Evolutionary conservation across 2,113 vertebrate genomes (phyloP).

Genomic region (Semnopithecus entellus): DNA sequence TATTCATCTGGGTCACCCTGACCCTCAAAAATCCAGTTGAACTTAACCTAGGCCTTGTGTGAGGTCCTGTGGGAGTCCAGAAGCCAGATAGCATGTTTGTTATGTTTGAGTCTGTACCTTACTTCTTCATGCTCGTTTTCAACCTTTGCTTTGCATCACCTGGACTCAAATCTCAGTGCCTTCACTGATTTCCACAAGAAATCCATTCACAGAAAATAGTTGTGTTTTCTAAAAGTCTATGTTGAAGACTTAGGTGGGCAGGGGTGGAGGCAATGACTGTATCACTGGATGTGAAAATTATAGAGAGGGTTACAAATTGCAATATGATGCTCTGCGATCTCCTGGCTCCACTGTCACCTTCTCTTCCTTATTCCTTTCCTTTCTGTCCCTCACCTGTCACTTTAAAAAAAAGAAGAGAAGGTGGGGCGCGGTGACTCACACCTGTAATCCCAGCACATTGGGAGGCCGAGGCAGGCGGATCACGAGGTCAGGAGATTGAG

Average conservation of each 20-base stretch:
- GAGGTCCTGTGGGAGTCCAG: neutral
- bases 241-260: neutral
- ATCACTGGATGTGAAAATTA: neutral
- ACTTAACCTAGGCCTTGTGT: neutral
- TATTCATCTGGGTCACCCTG: neutral
- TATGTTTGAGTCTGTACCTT: neutral
- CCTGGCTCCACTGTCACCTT: neutral
- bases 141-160: neutral
- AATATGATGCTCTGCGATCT: neutral
- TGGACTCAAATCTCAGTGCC: neutral
- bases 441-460: too few species aligned
- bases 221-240: neutral
- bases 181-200: neutral
- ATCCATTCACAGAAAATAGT: neutral
- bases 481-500: too few species aligned
- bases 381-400: neutral
- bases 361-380: neutral
- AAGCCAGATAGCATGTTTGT: neutral
- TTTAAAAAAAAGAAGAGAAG: neutral
- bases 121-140: neutral
- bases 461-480: too few species aligned
- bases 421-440: too few species aligned
- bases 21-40: neutral
- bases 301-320: neutral
- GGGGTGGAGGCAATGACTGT: accelerated